Evolutionary conservation across 2,797 vertebrate genomes (phyloP), one percentile per base, ranked within the genome.

Genomic region (Varecia variegata): DNA sequence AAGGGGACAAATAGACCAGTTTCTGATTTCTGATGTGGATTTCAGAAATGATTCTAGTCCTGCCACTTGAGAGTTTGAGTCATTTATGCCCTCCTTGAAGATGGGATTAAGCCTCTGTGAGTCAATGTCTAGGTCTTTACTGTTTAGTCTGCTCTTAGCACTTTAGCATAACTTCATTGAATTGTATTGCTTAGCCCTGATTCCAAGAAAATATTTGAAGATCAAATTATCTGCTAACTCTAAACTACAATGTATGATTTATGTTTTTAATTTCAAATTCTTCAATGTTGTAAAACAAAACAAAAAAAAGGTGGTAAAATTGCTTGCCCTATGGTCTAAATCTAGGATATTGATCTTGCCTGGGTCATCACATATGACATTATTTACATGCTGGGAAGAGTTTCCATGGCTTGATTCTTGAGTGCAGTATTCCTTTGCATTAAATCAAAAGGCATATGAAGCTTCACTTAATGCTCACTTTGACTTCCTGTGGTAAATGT

Each of bases 251-350:
- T 79, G 17, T 97, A 88, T 94, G 97, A 98, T 98, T 98, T 97
- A 98, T 98, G 88, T 38, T 98, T 98, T 98, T 98, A 97, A 98
- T 98, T 98, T 98, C 89, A 96, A 98, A 97, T 97, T 97, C 54
- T 94, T 97, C 96, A 97, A 81, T 96, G 73, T 45, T 88, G 18
- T 38, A 52, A 54, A 70, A 65, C 84, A 70, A 32, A 3, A 5
- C 60, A 30, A 3, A 35, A 32, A 38, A 45, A 70, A 45, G 14
- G 27, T 32, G 56, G 8, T n/a, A 84, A 52, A 98, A 90, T 74
- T 97, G 43, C 32, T 96, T 96, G 45, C 89, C 90, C 94, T 68
- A 67, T 81, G 65, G 85, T 95, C 80, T 96, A 95, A 95, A 96
- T 77, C 70, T 71, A 93, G 27, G 47, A 52, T 97, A 98, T 92